Base-by-base conservation (phyloP, 2,113 vertebrate species). In the Phodopus roborovskii region DNA sequence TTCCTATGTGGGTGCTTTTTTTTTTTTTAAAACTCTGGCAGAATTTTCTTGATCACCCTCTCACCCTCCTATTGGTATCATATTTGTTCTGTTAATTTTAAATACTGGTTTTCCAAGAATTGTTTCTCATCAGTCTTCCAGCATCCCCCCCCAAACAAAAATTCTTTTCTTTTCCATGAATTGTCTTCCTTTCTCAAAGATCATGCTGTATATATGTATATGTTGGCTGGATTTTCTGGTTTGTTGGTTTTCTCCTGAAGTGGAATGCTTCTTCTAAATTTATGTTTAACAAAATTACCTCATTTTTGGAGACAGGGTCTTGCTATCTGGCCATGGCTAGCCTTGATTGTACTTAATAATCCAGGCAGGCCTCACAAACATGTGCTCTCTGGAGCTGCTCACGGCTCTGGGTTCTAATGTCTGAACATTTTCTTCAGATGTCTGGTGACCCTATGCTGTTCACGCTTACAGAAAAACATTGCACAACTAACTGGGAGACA, bases 31-130 rank as follows among this genome's bases (percentile, higher is more conserved):
- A n/a, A n/a, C 50, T 82, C 48, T 56, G 39, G 62, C 36, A 83
- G 42, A 87, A 73, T 36, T 95, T 88, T 94, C 88, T 90, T 86
- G 45, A 94, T 48, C 73, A 66, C 64, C 36, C 92, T 86, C 12
- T 33, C n/a, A 26, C 87, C 62, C 7, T 88, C 74, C 60, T 81
- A 62, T 15, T 22, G n/a, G 53, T 87, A 82, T 28, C 28, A 62
- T n/a, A 75, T 85, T 66, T 88, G 60, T 89, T 92, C 56, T 68
- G 36, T 26, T 84, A 74, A 92, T 92, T 36, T 89, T 92, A 90
- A 83, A 93, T n/a, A 45, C 0, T 97, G 36, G 92, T 42, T 78
- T 56, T 48, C 78, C 42, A 79, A 95, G 5, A 95, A 95, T 60
- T 92, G 45, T 45, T 84, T 84, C 66, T 94, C 36, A 50, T 13